Evolutionary conservation across 2,888 invertebrate species (phyloP), one percentile per base, ranked within the genome.

Genomic region (Morpho achilles): DNA sequence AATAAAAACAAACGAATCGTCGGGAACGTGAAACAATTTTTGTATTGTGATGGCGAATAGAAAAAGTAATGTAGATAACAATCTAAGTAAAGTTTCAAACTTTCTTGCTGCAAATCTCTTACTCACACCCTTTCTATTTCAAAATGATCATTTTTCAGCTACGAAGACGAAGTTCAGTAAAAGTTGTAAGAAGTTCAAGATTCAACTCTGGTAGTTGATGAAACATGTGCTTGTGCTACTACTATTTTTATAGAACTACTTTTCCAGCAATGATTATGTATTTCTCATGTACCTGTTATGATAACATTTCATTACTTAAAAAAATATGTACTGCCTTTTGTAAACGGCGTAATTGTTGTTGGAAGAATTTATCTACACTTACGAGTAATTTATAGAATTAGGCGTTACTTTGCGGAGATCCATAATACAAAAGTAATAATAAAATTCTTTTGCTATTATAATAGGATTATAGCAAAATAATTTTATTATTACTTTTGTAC

Each of bases 71-170:
- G 32, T 54, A 43, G 44, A 58, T 58, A 58, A 55, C 61, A 58
- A 61, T 61, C 58, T 46, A 8, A 77, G 73, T 72, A 67, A 69
- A 77, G 71, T 77, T 75, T 72, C 64, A 72, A 77, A 73, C 75
- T 73, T 72, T 61, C 58, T 63, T 67, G 63, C 68, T 69, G 59
- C 68, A 71, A 73, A 75, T 76, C 71, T 73, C 70, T 61, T 61
- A 53, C 63, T 62, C 68, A 65, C 62, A 61, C 62, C 69, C 62
- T 67, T 67, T 65, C 63, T 65, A 68, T 68, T 65, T 69, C 67
- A 66, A 67, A 69, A 70, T 69, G 65, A 70, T 67, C 67, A 66
- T 66, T 62, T 64, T 51, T 59, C 47, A 63, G 64, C 65, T 66
- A 61, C 64, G 59, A 61, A 63, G 57, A 54, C 52, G 56, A 58